phyloP scores from a whole-genome alignment of 2,113 vertebrate species.

The Salvelinus sp. region DNA sequence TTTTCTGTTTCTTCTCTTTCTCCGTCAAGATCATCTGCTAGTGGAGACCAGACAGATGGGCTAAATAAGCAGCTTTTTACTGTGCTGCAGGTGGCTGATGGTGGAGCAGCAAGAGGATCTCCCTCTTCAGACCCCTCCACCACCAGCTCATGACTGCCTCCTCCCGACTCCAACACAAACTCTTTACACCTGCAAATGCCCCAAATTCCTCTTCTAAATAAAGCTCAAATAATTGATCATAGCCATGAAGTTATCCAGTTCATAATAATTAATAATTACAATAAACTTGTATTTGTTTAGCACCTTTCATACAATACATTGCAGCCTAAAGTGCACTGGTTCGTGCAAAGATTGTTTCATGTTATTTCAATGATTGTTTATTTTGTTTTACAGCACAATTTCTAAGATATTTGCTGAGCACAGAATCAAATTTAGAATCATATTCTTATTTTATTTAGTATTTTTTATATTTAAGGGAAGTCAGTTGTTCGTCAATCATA shows the following conservation, averaged over 20 bases:
- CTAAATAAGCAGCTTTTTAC: constrained; percentile 54
- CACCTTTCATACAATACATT: too few species aligned
- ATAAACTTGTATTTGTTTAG: neutral
- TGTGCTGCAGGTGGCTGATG: constrained; percentile 74
- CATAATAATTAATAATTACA: too few species aligned
- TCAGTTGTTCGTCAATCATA: too few species aligned
- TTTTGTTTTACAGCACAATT: neutral
- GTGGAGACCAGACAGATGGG: constrained; percentile 51
- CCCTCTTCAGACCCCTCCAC: constrained; percentile 44
- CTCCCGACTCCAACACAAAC: constrained; percentile 75
- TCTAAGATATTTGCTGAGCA: neutral
- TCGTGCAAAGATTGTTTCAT: neutral
- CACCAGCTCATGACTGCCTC: constrained; percentile 7
- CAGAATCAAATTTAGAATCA: neutral
- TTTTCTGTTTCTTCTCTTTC: constrained; percentile 58
- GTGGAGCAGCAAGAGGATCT: constrained; percentile 57
- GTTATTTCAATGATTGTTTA: neutral
- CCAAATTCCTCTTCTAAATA: neutral
- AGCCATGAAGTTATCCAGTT: neutral
- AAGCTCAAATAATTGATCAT: neutral
- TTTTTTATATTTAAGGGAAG: too few species aligned
- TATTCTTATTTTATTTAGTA: too few species aligned
- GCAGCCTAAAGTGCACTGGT: too few species aligned
- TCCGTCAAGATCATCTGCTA: constrained; percentile 67
- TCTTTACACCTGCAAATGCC: constrained; percentile 11